Base-by-base conservation (phyloP, 2,113 vertebrate species). In the Ictalurus punctatus region DNA sequence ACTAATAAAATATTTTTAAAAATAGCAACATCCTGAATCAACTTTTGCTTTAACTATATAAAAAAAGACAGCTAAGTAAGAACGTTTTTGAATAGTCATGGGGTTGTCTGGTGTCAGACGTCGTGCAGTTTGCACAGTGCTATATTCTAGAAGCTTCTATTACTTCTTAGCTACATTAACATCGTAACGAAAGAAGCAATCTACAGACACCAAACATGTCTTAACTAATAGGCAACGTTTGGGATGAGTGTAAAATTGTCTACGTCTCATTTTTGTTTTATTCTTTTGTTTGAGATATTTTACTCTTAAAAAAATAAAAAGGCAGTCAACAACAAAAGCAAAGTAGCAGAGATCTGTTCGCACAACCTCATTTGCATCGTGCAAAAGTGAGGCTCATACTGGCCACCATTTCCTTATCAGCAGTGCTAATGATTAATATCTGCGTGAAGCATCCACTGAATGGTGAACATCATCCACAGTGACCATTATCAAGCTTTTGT, bases 401-500 rank as follows among this genome's bases (percentile, higher is more conserved):
- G 44, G 48, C 76, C 76, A 76, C 19, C 37, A 76, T 76, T 40
- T 76, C 37, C 34, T 71, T 34, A 71, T 71, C 37, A 74, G 71
- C 16, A 74, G 69, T 73, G 37, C 73, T 52, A 56, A 56, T 10
- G 13, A 21, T 58, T 82, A 30, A 59, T 58, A 82, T 58, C 79
- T 58, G 27, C 13, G 19, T 48, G 34, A 63, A 63, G 23, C 73
- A n/a, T 44, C 17, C 34, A 40, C 40, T 27, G 58, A 48, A 86
- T 48, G 37, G 56, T 21, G 23, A 67, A 17, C 44, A 34, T 79
- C 12, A 56, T 80, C 59, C 58, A 80, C n/a, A 37, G 44, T 54
- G 86, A 87, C 71, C n/a, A 34, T n/a, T 79, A 52, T 85, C n/a
- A 56, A 54, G 71, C 56, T 9, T 30, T 81, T 37, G 8, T 81